These are phyloP conservation scores for Tetranychus cinnabarinus DNA, from an alignment of 1,140 invertebrate genomes.

Conservation along the genomic window DNA sequence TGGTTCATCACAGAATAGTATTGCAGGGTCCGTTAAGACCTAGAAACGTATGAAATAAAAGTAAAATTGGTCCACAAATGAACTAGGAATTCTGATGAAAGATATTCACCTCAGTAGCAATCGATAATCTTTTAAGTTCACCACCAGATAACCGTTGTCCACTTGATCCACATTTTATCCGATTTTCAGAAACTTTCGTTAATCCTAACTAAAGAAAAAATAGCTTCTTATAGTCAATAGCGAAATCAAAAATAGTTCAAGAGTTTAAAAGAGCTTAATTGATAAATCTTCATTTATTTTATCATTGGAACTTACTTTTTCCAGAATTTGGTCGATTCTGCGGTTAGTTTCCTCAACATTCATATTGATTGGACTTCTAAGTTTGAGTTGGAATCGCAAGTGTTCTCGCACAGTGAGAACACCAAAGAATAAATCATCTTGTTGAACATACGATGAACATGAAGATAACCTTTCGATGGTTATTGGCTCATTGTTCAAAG, in stretches of 20 bases:
- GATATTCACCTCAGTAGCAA: constrained; percentile 45
- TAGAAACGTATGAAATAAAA: constrained; percentile 21
- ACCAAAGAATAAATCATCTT: constrained; percentile 79
- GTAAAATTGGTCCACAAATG: neutral
- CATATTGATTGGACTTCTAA: neutral
- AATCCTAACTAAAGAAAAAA: constrained; percentile 36
- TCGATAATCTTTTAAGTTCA: constrained; percentile 61
- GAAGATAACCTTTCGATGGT: constrained; percentile 36
- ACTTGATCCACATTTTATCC: constrained; percentile 39
- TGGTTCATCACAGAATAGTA: constrained; percentile 63
- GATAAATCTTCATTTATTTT: no score
- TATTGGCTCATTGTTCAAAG: constrained; percentile 18
- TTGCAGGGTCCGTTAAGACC: constrained; percentile 53
- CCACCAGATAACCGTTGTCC: constrained; percentile 55
- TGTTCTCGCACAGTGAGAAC: constrained; percentile 73
- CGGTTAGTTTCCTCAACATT: neutral
- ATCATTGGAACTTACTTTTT: no score
- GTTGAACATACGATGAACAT: constrained; percentile 77
- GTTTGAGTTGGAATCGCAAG: constrained; percentile 55
- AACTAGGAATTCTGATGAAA: neutral
- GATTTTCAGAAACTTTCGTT: constrained; percentile 42
- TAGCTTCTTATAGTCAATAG: neutral
- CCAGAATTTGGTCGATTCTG: no score
- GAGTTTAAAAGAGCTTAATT: no score
- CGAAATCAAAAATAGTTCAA: no score